A percentile compares a stretch with the other conserved stretches of the same genome.
These are phyloP conservation scores for Lutraria lutraria DNA, from an alignment of 2,888 invertebrate genomes.

Conservation along the genomic window DNA sequence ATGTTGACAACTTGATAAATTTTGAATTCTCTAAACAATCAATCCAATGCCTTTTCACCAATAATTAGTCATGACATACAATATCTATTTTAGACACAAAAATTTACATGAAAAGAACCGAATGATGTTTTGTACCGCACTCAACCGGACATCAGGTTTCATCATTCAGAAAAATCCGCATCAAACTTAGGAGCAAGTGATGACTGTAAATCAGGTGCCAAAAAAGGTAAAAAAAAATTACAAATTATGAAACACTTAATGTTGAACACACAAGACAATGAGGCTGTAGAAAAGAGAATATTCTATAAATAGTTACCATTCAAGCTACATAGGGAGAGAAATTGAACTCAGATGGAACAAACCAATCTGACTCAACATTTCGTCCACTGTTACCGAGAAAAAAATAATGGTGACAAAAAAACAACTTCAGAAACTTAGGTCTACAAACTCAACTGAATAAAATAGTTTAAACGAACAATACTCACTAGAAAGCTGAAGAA, in stretches of 20 bases:
- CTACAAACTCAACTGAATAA: conserved; percentile 24
- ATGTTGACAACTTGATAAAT: not conserved
- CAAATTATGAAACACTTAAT: conserved; percentile 18
- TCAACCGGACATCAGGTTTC: not conserved
- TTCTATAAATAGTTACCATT: not conserved
- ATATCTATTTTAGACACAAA: not conserved
- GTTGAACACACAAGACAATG: conserved; percentile 20
- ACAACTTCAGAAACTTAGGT: not conserved
- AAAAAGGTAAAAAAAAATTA: not conserved
- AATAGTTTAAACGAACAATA: conserved; percentile 21
- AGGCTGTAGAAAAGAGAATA: not conserved
- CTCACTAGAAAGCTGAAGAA: conserved; percentile 15
- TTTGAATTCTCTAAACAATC: not conserved
- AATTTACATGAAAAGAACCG: not conserved
- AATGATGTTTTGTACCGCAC: not conserved
- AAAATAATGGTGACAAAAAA: not conserved
- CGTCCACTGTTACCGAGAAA: conserved; percentile 46
- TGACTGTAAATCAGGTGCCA: not conserved
- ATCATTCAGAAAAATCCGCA: not conserved
- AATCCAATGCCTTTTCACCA: not conserved
- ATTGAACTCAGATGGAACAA: not conserved
- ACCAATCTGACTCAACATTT: conserved; percentile 23
- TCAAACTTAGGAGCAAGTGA: not conserved
- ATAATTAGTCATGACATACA: not conserved
- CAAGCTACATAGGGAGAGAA: not conserved